Conservation (phyloP, 2,113 vertebrate genomes). For the Cebidichthys violaceus region DNA sequence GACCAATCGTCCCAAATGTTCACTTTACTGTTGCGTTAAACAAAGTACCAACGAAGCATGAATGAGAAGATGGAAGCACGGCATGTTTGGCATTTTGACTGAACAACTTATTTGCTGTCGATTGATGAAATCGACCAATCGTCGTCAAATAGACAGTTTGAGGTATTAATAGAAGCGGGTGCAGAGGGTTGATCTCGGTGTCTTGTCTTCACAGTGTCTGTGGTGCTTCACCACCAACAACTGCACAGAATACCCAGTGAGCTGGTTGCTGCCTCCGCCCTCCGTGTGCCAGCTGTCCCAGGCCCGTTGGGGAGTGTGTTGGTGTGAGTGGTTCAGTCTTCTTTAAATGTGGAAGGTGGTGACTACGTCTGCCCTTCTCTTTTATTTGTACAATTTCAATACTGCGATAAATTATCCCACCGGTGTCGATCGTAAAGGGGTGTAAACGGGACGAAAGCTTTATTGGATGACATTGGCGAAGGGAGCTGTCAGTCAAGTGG, state of each 20-base stretch:
- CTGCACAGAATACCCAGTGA: slow-evolving; percentile 89
- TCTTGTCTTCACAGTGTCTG: slow-evolving; percentile 84
- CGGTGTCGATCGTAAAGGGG: background rate
- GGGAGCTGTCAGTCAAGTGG: background rate
- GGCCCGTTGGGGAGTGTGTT: slow-evolving; percentile 91
- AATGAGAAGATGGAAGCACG: background rate
- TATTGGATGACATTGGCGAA: background rate
- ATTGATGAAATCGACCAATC: background rate
- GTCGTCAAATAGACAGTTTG: background rate
- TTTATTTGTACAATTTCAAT: background rate
- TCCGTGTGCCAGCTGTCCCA: slow-evolving; percentile 84
- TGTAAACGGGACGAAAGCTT: background rate
- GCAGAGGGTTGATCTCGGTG: background rate
- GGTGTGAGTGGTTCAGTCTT: slow-evolving; percentile 83
- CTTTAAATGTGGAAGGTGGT: background rate
- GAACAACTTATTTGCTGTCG: background rate
- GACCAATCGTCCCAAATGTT: background rate
- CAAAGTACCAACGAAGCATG: background rate
- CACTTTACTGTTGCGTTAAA: background rate
- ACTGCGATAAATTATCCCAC: background rate
- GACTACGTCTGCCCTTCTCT: background rate
- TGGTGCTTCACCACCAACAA: slow-evolving; percentile 87
- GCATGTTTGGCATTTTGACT: background rate
- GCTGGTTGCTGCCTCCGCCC: slow-evolving; percentile 84
- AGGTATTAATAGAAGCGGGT: background rate